Base-by-base conservation (phyloP, 2,113 vertebrate genomes). In the Piprites chloris region DNA sequence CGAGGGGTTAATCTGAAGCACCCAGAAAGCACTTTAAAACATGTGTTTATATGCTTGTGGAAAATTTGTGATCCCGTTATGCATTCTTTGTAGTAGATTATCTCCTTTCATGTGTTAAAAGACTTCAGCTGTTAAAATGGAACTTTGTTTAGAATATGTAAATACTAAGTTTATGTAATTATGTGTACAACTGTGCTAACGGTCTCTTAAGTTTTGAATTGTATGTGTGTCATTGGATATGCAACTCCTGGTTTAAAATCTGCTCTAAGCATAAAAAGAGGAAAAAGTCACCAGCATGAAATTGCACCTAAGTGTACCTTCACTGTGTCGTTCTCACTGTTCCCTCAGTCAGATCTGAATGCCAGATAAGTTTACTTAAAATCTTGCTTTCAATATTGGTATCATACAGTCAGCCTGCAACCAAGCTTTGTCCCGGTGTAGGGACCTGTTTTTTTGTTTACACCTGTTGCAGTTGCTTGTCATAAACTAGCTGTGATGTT, bases 271-370 rank as follows among this genome's bases (percentile, higher is more conserved):
- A 68, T 96, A 97, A 93, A 97, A 96, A 97, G 95, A 96, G 65
- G 93, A 90, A 83, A 94, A 90, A 77, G 83, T 97, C 98, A 98
- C 98, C 98, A 98, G 97, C 98, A 98, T 98, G 98, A 96, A 97
- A 95, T 95, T 97, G 87, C 97, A 98, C 95, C 90, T 66, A 97
- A 97, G 96, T 98, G 95, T 98, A 94, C 96, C 91, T 97, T 98
- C 95, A 96, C 95, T 97, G 91, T 97, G 95, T 98, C 8, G 16
- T 97, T 97, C 86, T 96, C 89, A 90, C 94, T 96, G 88, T 96
- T 94, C 69, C 86, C 78, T 96, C 89, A 68, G 59, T 83, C 72
- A 11, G 63, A 85, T 95, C 86, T 89, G 66, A 92, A 93, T 97
- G 96, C 92, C 74, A 71, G 65, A 89, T 32, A 37, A 83, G 87